Evolutionary conservation across 2,113 vertebrate genomes (phyloP).

Genomic region (Kryptolebias marmoratus): DNA sequence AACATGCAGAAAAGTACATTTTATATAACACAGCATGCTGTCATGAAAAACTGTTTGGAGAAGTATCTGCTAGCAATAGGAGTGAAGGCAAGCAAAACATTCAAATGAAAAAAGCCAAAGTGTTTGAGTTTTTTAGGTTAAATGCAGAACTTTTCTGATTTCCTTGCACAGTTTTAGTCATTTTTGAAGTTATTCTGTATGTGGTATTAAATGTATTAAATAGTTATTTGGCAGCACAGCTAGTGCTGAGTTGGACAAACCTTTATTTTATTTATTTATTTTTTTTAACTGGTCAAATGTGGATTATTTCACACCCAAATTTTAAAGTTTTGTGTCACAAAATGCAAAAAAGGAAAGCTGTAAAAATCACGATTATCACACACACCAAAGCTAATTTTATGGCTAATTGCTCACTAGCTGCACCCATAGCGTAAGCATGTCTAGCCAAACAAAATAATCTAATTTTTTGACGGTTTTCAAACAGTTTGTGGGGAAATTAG

Average conservation of each 20-base stretch:
- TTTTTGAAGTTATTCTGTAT: constrained; percentile 13
- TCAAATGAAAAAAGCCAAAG: too few relatives aligned
- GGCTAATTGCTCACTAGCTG: not conserved
- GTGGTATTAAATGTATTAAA: constrained; percentile 17
- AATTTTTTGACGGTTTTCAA: not conserved
- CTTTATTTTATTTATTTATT: not conserved
- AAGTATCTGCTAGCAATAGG: not conserved
- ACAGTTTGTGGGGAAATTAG: not conserved
- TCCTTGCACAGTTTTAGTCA: not conserved
- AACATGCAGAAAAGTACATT: too few relatives aligned
- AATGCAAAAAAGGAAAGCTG: not conserved
- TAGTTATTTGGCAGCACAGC: constrained; percentile 22
- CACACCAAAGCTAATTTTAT: not conserved
- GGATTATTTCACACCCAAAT: constrained; percentile 1
- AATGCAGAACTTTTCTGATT: constrained; percentile 8
- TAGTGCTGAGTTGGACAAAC: not conserved
- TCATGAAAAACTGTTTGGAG: too few relatives aligned
- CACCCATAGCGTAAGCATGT: not conserved
- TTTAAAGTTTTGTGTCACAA: not conserved
- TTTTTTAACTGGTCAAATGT: not conserved
- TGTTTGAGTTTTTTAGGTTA: constrained; percentile 7
- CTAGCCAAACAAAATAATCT: not conserved
- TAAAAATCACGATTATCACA: not conserved
- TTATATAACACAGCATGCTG: too few relatives aligned
- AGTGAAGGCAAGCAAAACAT: constrained; percentile 3